Evolutionary conservation across 2,113 vertebrate species (phyloP), one percentile per base, ranked within the genome.

Genomic region (Agapornis roseicollis): DNA sequence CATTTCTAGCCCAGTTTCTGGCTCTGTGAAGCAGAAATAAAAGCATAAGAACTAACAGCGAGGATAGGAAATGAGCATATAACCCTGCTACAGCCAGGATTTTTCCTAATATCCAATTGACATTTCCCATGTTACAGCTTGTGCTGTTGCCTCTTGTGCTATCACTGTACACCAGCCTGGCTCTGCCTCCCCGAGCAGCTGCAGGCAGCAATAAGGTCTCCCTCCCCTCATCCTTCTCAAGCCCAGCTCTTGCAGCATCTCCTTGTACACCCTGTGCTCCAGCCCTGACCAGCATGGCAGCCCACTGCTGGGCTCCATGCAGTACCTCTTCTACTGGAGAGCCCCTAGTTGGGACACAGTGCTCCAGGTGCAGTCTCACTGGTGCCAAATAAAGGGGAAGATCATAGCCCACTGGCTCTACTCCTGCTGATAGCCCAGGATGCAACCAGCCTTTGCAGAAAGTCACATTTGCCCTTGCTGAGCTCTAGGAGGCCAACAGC

Each of bases 221-320:
- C 18, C 10, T 53, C 29, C n/a, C 25, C 11, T 4, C 46, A 22
- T 5, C 29, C 71, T 69, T 77, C 64, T 42, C 17, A 37, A 65
- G 14, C 17, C 49, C 41, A 27, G 17, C n/a, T 27, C 25, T 27
- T 2, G 25, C 13, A 63, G 47, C 41, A 17, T 64, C 13, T 74
- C 17, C 27, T 42, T 8, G 1, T 29, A 29, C 14, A 28, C 11
- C 14, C 14, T 24, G 22, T 49, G 28, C 41, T 28, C 29, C 39
- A 53, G 31, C 41, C 46, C 4, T 15, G 22, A 39, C 23, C 49
- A 49, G 24, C 42, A 25, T 8, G 1, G 35, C 7, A 11, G 18
- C 16, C 13, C 33, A 13, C 13, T 0, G 0, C 31, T 63, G 41
- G 20, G 28, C 35, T 63, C 27, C 0, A 1, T 33, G 3, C 27